Conservation (phyloP, 2,888 invertebrate genomes). For the Cenopis cana region DNA sequence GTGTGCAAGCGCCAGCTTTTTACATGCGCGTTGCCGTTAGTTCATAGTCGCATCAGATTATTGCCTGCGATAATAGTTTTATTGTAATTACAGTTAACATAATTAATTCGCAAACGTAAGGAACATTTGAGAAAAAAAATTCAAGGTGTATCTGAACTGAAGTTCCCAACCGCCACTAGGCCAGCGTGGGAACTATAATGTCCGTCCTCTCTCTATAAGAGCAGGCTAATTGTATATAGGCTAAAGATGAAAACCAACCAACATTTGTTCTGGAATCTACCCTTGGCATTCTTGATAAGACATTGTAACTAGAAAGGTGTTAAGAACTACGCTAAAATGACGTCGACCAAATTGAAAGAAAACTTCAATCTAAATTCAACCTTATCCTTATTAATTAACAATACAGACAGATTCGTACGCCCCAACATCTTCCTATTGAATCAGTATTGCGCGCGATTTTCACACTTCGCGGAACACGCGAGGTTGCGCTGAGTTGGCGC, state of each 20-base stretch:
- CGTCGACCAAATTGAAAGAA: not conserved
- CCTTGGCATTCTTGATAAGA: conserved; percentile 11
- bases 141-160: no score
- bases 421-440: not conserved
- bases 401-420: not conserved
- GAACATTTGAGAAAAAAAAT: no score
- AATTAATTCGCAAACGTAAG: no score
- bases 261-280: not conserved
- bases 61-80: no score
- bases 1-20: no score
- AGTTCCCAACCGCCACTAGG: no score
- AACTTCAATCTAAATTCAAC: not conserved
- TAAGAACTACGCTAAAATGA: conserved; percentile 4
- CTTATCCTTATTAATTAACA: not conserved
- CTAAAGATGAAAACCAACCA: not conserved
- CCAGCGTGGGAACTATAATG: no score
- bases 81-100: no score
- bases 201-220: no score
- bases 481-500: conserved; percentile 25
- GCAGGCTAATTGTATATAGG: no score
- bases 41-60: no score
- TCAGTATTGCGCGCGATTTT: conserved; percentile 16
- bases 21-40: not conserved
- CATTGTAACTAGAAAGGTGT: conserved; percentile 46
- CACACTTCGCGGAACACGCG: conserved; percentile 32